A percentile compares a stretch with the other conserved stretches of the same genome.
Conservation (phyloP, 2,113 vertebrate species). For the Chamaea fasciata region DNA sequence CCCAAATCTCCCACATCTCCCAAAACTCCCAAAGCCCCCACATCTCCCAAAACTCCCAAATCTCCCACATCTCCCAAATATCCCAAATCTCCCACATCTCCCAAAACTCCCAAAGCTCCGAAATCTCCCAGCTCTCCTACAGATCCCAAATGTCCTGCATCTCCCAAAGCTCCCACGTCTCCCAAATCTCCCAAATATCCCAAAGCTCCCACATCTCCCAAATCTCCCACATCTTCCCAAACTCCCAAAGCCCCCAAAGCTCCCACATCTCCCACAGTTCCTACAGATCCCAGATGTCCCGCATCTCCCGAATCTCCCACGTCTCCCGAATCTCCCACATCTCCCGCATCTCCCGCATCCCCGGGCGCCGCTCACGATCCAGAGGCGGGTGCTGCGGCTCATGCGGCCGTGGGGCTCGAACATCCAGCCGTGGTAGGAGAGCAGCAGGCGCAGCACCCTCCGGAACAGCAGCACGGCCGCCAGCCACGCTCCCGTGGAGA, state of each 20-base stretch:
- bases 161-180: too few relatives aligned
- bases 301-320: too few relatives aligned
- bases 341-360: accelerated
- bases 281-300: too few relatives aligned
- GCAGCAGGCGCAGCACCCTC: slow-evolving; percentile 81
- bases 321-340: accelerated
- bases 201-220: too few relatives aligned
- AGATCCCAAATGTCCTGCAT: too few relatives aligned
- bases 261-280: not conserved
- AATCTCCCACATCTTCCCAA: too few relatives aligned
- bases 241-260: too few relatives aligned
- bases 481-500: slow-evolving; percentile 88
- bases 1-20: too few relatives aligned
- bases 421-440: slow-evolving; percentile 94
- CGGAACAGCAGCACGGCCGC: slow-evolving; percentile 84
- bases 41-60: accelerated
- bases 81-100: not conserved
- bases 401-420: slow-evolving; percentile 88
- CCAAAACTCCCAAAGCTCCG: not conserved
- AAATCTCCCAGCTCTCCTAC: too few relatives aligned
- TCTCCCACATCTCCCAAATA: not conserved
- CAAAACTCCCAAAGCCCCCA: too few relatives aligned
- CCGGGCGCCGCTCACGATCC: slow-evolving; percentile 76
- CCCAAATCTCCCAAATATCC: too few relatives aligned
- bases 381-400: slow-evolving; percentile 81